These are phyloP conservation scores for Orientallactaga sibirica DNA, from an alignment of 2,797 vertebrate species.

Conservation along the genomic window DNA sequence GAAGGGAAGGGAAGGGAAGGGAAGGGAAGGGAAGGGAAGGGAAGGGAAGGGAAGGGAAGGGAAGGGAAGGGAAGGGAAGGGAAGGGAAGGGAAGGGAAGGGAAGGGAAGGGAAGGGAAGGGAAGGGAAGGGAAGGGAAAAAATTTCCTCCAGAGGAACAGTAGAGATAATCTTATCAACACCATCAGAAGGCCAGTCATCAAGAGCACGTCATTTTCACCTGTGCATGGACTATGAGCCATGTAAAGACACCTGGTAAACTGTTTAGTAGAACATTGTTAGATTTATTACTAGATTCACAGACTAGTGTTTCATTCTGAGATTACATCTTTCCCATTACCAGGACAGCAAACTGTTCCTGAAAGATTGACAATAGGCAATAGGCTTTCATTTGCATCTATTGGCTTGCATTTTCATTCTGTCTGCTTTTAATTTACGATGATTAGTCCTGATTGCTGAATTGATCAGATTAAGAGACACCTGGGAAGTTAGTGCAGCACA, in stretches of 20 bases:
- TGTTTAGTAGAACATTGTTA: neutral
- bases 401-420: neutral
- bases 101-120: no score
- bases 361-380: neutral
- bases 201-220: neutral
- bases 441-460: neutral
- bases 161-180: neutral
- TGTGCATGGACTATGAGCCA: neutral
- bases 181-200: neutral
- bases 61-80: no score
- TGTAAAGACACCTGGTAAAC: neutral
- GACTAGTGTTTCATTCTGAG: slow-evolving; percentile 17
- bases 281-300: neutral
- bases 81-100: no score
- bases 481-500: neutral
- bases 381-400: slow-evolving; percentile 8
- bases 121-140: no score
- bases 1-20: no score
- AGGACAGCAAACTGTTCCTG: neutral
- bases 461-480: neutral
- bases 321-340: neutral
- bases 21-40: no score
- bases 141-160: neutral
- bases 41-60: no score
- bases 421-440: neutral